Percentiles rank a stretch among this genome's conserved stretches.
These are phyloP conservation scores for Pseudomyrmex pallidus DNA, from an alignment of 1,140 invertebrate species.

Conservation along the genomic window DNA sequence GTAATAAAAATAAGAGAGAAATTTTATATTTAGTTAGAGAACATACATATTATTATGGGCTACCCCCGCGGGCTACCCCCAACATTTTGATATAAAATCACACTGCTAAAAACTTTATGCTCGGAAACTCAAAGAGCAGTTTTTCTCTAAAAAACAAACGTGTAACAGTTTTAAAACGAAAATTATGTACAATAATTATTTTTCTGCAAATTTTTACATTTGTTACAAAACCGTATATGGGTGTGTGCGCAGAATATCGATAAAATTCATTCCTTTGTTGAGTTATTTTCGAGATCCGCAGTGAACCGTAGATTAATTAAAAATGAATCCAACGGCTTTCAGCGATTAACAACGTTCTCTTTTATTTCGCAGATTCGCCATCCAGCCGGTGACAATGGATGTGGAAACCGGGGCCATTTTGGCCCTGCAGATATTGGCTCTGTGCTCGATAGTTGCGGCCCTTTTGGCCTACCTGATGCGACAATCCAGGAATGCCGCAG, in stretches of 20 bases:
- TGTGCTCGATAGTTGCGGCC: constrained; percentile 92
- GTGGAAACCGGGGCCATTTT: constrained; percentile 91
- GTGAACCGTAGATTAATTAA: not conserved
- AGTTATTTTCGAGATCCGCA: not conserved
- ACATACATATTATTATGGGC: no score
- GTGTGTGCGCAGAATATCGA: not conserved
- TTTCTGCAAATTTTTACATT: not conserved
- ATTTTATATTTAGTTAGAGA: not conserved
- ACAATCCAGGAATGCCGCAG: constrained; percentile 88
- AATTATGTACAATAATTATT: not conserved
- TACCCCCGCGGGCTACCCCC: no score
- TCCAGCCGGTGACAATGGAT: constrained; percentile 86
- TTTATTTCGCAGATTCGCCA: constrained; percentile 20
- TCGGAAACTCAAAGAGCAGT: no score
- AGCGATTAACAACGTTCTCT: not conserved
- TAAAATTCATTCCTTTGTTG: not conserved
- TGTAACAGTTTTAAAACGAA: not conserved
- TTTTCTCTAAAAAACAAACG: no score
- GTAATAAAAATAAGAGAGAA: not conserved
- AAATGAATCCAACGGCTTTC: not conserved
- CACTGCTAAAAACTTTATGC: no score
- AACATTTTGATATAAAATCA: no score
- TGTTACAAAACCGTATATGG: not conserved
- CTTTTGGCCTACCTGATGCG: constrained; percentile 90
- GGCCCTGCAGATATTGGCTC: constrained; percentile 90